phyloP scores from a whole-genome alignment of 2,797 vertebrate species.

The Telmatherina bonti region DNA sequence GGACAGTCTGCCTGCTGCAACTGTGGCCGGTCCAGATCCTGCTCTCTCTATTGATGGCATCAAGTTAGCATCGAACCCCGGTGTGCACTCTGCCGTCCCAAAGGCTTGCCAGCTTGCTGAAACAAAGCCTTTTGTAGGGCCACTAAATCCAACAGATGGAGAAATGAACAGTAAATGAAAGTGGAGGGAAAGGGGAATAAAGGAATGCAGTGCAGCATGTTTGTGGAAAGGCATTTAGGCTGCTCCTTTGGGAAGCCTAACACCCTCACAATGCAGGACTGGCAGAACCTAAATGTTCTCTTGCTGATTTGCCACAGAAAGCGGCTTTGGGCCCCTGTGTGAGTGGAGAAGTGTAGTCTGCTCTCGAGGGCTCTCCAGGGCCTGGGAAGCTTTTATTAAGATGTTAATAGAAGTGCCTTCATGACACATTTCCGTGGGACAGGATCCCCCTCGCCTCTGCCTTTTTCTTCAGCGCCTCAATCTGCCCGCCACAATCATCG shows the following conservation, averaged over 20 bases:
- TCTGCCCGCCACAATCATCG: slow-evolving; percentile 71
- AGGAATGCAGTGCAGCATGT: slow-evolving; percentile 80
- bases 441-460: slow-evolving; percentile 63
- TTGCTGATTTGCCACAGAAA: slow-evolving; percentile 62
- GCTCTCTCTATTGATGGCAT: slow-evolving; percentile 66
- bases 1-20: slow-evolving; percentile 55
- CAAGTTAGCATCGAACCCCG: slow-evolving; percentile 67
- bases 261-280: slow-evolving; percentile 73
- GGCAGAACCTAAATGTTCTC: slow-evolving; percentile 72
- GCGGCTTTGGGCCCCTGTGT: slow-evolving; percentile 59
- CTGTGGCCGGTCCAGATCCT: slow-evolving; percentile 55
- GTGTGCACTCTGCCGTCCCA: slow-evolving; percentile 57
- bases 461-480: slow-evolving; percentile 72
- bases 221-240: slow-evolving; percentile 67
- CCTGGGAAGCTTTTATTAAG: slow-evolving; percentile 82
- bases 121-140: slow-evolving; percentile 83
- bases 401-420: slow-evolving; percentile 86
- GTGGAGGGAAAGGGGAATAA: slow-evolving; percentile 71
- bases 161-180: slow-evolving; percentile 82
- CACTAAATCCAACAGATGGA: slow-evolving; percentile 83
- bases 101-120: slow-evolving; percentile 75
- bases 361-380: slow-evolving; percentile 77
- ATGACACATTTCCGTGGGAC: slow-evolving; percentile 83
- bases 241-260: slow-evolving; percentile 78
- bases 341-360: slow-evolving; percentile 58